Percentiles rank a stretch among this genome's conserved stretches.
These are phyloP conservation scores for Pangasius larnaudii DNA, from an alignment of 2,797 vertebrate species.

Conservation along the genomic window DNA sequence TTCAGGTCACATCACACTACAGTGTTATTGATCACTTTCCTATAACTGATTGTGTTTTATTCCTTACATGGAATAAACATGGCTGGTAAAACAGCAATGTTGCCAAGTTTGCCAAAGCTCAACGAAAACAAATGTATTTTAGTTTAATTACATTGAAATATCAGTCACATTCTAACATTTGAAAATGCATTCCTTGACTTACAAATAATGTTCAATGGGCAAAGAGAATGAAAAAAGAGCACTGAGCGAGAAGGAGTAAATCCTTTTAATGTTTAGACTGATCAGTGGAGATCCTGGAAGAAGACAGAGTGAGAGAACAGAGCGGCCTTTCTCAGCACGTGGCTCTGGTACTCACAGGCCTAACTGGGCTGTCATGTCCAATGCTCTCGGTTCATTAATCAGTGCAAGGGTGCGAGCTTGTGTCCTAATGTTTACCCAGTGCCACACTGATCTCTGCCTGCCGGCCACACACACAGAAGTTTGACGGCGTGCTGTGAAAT, in stretches of 20 bases:
- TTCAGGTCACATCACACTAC: too few species aligned
- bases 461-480: slow-evolving; percentile 65
- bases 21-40: not conserved
- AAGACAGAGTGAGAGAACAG: slow-evolving; percentile 46
- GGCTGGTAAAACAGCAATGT: not conserved
- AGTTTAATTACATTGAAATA: not conserved
- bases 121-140: not conserved
- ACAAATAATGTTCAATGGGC: not conserved
- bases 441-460: slow-evolving; percentile 70
- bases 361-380: slow-evolving; percentile 55
- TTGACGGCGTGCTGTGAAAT: slow-evolving; percentile 80
- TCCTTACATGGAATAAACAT: not conserved
- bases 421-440: slow-evolving; percentile 71
- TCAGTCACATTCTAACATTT: not conserved
- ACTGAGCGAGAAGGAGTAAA: not conserved
- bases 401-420: slow-evolving; percentile 61
- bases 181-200: not conserved
- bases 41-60: not conserved
- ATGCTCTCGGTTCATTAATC: slow-evolving; percentile 74
- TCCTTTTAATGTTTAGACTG: not conserved
- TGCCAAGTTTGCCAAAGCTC: not conserved
- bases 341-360: slow-evolving; percentile 30
- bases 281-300: slow-evolving; percentile 31
- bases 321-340: slow-evolving; percentile 39
- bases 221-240: not conserved